A percentile compares a stretch with the other conserved stretches of the same genome.
Conservation (phyloP, 1,140 invertebrate species). For the Drosophila tsacasi region DNA sequence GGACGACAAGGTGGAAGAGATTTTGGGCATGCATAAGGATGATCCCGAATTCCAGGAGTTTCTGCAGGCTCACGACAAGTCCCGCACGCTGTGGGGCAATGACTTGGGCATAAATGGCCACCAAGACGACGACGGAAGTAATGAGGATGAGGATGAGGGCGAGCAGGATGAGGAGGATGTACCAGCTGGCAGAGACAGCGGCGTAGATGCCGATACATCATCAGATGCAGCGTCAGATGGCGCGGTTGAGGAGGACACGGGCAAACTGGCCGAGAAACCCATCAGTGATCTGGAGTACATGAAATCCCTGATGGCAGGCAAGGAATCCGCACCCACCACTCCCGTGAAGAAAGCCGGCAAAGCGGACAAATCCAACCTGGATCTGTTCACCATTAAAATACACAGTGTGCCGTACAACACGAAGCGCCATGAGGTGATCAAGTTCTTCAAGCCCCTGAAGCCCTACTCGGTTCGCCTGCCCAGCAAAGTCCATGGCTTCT, state of each 20-base stretch:
- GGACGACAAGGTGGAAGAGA: slow-evolving; percentile 86
- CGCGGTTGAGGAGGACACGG: slow-evolving; percentile 65
- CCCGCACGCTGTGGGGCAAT: slow-evolving; percentile 90
- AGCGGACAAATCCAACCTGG: slow-evolving; percentile 68
- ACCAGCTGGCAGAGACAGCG: slow-evolving; percentile 29
- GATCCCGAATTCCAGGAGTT: slow-evolving; percentile 96
- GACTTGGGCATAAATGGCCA: slow-evolving; percentile 86
- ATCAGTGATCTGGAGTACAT: slow-evolving; percentile 92
- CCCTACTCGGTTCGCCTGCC: slow-evolving; percentile 93
- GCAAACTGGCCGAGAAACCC: slow-evolving; percentile 88
- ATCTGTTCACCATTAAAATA: slow-evolving; percentile 87
- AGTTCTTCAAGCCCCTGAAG: slow-evolving; percentile 93
- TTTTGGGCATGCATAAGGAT: slow-evolving; percentile 91
- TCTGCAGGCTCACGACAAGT: slow-evolving; percentile 90
- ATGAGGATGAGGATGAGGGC: slow-evolving; percentile 47
- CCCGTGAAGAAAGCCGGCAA: slow-evolving; percentile 31
- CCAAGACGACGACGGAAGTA: slow-evolving; percentile 58
- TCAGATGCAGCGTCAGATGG: slow-evolving; percentile 42
- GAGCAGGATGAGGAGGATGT: slow-evolving; percentile 68
- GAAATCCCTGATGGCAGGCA: slow-evolving; percentile 86
- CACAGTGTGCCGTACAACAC: slow-evolving; percentile 82
- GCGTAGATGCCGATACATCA: slow-evolving; percentile 69
- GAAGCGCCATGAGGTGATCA: slow-evolving; percentile 83
- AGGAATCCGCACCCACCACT: slow-evolving; percentile 70
- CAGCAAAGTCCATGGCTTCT: slow-evolving; percentile 92